phyloP scores from a whole-genome alignment of 2,113 vertebrate species.

The Paedocypris sp. region DNA sequence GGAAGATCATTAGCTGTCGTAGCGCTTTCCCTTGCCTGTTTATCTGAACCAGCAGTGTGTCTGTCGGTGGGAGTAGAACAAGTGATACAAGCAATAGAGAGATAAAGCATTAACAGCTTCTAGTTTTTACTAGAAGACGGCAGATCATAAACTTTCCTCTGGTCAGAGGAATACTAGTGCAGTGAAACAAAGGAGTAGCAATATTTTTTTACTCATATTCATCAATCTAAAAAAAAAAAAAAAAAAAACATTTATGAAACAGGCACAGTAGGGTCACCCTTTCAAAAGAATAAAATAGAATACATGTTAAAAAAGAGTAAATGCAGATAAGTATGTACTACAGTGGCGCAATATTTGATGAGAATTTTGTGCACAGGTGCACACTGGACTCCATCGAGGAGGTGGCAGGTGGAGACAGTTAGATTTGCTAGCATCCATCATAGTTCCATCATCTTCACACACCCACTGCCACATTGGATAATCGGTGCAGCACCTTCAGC shows the following conservation, averaged over 20 bases:
- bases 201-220: background rate
- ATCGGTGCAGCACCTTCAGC: no score
- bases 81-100: background rate
- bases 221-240: constrained; percentile 15
- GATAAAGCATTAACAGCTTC: constrained; percentile 3
- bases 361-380: no score
- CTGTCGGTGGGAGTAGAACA: background rate
- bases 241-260: no score
- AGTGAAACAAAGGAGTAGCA: background rate
- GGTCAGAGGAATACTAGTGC: background rate
- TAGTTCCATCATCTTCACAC: no score
- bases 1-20: constrained; percentile 18
- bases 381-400: no score
- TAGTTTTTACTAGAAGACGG: background rate
- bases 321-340: no score
- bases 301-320: background rate
- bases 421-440: no score
- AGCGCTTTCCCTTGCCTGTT: background rate
- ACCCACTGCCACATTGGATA: no score
- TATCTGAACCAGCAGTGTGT: background rate
- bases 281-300: constrained; percentile 13
- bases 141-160: constrained; percentile 1
- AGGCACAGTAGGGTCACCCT: background rate
- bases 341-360: no score
- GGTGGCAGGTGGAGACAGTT: no score